These are phyloP conservation scores for Nemoura dubitans DNA, from an alignment of 2,888 invertebrate species.

Conservation along the genomic window DNA sequence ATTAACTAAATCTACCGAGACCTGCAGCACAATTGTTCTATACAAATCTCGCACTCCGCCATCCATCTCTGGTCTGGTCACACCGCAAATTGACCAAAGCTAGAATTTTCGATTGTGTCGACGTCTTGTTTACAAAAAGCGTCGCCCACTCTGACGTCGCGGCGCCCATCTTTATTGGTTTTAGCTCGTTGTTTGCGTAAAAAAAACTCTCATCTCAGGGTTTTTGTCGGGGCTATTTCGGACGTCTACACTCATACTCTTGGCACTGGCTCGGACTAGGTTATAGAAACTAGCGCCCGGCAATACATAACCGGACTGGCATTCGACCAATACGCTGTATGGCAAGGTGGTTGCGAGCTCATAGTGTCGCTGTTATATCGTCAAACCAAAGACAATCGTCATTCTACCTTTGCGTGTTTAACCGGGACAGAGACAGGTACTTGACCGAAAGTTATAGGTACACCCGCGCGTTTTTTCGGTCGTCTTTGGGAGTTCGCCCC, in stretches of 20 bases:
- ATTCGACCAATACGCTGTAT: constrained; percentile 29
- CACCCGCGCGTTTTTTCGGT: not conserved
- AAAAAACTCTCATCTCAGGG: constrained; percentile 19
- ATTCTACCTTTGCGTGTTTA: constrained; percentile 27
- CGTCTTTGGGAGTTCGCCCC: no score
- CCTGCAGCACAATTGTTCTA: not conserved
- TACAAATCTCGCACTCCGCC: not conserved
- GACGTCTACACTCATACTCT: constrained; percentile 15
- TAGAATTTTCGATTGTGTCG: not conserved
- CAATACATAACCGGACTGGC: constrained; percentile 40
- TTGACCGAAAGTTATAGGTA: not conserved
- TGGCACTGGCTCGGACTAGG: constrained; percentile 34
- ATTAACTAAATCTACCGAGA: not conserved
- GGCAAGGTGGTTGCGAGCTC: constrained; percentile 30
- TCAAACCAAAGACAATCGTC: constrained; percentile 34
- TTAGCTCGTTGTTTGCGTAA: constrained; percentile 26
- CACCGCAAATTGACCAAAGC: not conserved
- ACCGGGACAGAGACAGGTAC: not conserved
- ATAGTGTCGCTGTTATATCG: not conserved
- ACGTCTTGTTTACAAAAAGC: not conserved
- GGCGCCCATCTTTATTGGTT: constrained; percentile 20
- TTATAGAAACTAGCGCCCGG: constrained; percentile 26
- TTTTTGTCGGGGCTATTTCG: constrained; percentile 28
- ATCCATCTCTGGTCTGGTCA: not conserved
- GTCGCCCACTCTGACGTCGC: not conserved